These are phyloP conservation scores for Melopsittacus undulatus DNA, from an alignment of 2,797 vertebrate genomes.

Conservation along the genomic window DNA sequence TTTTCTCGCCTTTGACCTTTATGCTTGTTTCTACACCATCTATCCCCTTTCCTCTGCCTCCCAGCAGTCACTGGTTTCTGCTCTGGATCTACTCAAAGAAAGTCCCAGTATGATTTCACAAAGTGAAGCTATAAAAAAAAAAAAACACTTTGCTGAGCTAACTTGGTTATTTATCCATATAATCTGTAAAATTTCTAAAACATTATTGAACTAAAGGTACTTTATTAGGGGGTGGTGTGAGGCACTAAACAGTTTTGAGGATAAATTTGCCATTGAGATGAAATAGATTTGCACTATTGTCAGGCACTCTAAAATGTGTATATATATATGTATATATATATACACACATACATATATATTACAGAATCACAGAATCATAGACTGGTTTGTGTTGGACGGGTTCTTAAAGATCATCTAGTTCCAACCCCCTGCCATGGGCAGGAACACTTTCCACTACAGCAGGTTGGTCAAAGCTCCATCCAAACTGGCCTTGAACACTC, in stretches of 20 bases:
- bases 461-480: neutral
- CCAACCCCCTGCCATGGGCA: neutral
- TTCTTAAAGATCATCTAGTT: neutral
- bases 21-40: neutral
- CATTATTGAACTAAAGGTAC: neutral
- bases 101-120: neutral
- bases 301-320: neutral
- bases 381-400: neutral
- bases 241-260: neutral
- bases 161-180: neutral
- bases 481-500: neutral
- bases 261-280: neutral
- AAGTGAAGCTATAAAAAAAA: neutral
- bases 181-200: neutral
- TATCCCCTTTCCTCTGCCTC: neutral
- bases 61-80: neutral
- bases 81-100: neutral
- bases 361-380: neutral
- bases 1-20: neutral
- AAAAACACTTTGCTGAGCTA: neutral
- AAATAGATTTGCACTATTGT: neutral
- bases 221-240: neutral
- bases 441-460: neutral
- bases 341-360: accelerated
- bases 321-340: neutral